Conservation (phyloP, 2,113 vertebrate genomes). For the Zosterops borbonicus region DNA sequence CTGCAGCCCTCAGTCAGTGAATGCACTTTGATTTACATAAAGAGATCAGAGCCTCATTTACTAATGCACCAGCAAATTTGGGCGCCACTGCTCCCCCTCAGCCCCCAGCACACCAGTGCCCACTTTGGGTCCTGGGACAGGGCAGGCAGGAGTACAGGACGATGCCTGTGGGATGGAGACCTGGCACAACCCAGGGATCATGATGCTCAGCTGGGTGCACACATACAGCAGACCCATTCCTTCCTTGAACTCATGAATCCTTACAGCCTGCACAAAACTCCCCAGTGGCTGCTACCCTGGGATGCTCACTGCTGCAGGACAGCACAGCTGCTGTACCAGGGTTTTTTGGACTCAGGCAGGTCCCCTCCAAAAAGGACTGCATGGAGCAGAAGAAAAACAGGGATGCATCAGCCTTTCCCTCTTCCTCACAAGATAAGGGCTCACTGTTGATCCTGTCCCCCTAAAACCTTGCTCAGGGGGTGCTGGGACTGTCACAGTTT, state of each 20-base stretch:
- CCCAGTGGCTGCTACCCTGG: rapidly evolving
- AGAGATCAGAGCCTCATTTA: conserved; percentile 41
- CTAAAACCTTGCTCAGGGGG: rapidly evolving
- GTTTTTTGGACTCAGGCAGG: neutral
- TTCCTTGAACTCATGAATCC: neutral
- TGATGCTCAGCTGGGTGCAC: rapidly evolving
- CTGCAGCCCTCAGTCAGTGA: neutral
- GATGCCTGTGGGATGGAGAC: rapidly evolving
- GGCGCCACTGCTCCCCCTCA: rapidly evolving
- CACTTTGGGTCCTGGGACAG: neutral
- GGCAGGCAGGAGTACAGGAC: neutral
- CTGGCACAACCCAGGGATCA: neutral
- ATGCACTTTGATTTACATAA: conserved; percentile 26
- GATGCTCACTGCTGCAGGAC: neutral
- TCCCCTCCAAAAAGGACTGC: neutral
- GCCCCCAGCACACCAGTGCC: neutral
- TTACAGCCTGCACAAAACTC: neutral
- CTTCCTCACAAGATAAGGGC: neutral
- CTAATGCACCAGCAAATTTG: neutral
- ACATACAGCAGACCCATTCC: rapidly evolving
- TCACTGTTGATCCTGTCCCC: rapidly evolving
- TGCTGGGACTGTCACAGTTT: neutral
- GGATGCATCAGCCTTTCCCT: neutral
- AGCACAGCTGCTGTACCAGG: rapidly evolving
- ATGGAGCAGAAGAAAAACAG: rapidly evolving